These are phyloP conservation scores for Masticophis lateralis DNA, from an alignment of 2,797 vertebrate genomes.

Conservation along the genomic window DNA sequence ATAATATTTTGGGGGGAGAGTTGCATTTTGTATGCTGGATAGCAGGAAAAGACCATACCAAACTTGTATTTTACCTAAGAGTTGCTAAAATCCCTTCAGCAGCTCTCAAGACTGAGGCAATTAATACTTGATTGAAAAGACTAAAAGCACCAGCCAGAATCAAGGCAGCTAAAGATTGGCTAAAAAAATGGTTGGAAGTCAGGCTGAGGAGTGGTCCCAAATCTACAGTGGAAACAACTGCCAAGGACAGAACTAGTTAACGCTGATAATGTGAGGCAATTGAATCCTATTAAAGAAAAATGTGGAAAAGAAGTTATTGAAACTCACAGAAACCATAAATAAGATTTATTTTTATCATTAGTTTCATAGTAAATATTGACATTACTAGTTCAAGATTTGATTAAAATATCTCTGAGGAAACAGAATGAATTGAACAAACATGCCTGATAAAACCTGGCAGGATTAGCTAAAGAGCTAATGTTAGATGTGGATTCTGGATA, in stretches of 20 bases:
- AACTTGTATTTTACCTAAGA: background rate
- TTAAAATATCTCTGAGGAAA: conserved; percentile 6
- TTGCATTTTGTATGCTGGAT: background rate
- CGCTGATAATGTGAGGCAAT: background rate
- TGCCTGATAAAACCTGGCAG: background rate
- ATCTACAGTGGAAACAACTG: background rate
- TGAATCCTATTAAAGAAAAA: background rate
- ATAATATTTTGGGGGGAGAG: background rate
- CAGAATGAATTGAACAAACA: background rate
- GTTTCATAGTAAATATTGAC: background rate
- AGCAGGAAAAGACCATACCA: background rate
- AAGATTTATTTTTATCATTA: background rate
- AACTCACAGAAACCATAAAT: background rate
- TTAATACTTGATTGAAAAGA: background rate
- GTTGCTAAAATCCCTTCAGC: background rate
- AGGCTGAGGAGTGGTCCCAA: background rate
- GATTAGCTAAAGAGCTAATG: background rate
- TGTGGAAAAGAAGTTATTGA: background rate
- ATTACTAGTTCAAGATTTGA: background rate
- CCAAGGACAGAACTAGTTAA: background rate
- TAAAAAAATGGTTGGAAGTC: background rate
- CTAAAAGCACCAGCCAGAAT: background rate
- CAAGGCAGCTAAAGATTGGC: background rate
- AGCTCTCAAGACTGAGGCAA: background rate
- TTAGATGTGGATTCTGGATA: background rate